phyloP scores from a whole-genome alignment of 2,113 vertebrate species.

The Hiodon alosoides region DNA sequence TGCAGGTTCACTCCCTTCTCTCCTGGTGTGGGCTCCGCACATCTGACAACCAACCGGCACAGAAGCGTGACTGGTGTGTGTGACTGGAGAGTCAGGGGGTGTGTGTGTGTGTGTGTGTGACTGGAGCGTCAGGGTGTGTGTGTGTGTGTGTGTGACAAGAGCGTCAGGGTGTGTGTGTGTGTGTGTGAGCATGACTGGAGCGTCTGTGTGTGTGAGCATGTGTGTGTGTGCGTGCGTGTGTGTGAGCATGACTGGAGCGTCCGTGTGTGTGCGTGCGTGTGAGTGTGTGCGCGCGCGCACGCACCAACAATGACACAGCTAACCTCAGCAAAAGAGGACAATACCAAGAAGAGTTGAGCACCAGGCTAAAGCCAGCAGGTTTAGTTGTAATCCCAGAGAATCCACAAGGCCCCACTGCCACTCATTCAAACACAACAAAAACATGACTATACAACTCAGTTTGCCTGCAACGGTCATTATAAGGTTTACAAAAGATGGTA shows the following conservation, averaged over 20 bases:
- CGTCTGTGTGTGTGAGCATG: background rate
- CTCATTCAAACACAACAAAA: background rate
- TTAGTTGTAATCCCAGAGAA: slow-evolving; percentile 3
- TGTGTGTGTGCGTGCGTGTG: background rate
- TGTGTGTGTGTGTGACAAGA: no score
- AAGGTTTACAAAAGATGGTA: no score
- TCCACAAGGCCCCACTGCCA: no score
- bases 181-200: no score
- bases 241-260: background rate
- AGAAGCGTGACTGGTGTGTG: background rate
- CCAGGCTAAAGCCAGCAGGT: background rate
- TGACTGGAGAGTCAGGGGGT: no score
- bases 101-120: no score
- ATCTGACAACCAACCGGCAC: slow-evolving; percentile 76
- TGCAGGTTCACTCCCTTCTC: slow-evolving; percentile 62
- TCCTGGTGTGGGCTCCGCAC: slow-evolving; percentile 52
- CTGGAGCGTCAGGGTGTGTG: no score
- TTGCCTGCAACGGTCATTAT: no score
- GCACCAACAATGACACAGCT: slow-evolving; percentile 32
- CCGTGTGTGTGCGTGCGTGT: background rate
- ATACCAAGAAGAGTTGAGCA: background rate
- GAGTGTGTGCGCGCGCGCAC: slow-evolving; percentile 11
- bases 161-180: background rate
- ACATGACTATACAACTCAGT: no score
- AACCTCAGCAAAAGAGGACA: slow-evolving; percentile 20